Conservation (phyloP, 1,140 invertebrate species). For the Lerema accius region DNA sequence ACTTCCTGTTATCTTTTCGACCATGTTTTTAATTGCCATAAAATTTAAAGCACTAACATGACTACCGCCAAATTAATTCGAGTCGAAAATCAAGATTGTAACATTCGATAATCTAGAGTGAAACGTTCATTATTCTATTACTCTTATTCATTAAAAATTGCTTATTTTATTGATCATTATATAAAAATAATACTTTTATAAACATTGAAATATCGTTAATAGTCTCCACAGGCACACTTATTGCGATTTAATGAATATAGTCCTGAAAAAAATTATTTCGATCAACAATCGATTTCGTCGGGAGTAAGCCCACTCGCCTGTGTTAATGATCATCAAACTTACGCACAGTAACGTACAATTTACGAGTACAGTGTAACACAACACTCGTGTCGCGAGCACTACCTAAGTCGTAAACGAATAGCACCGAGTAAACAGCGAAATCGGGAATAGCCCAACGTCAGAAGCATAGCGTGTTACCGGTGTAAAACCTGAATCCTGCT, state of each 20-base stretch:
- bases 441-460: slow-evolving; percentile 47
- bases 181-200: no score
- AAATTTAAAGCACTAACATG: no score
- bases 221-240: background rate
- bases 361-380: background rate
- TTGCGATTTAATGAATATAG: background rate
- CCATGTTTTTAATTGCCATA: no score
- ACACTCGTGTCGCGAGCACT: background rate
- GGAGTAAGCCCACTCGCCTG: background rate
- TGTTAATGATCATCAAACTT: slow-evolving; percentile 6
- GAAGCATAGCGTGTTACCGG: slow-evolving; percentile 63
- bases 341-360: background rate
- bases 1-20: no score
- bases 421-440: slow-evolving; percentile 72
- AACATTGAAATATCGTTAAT: no score
- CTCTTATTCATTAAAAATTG: background rate
- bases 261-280: background rate
- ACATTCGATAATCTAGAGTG: background rate
- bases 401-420: slow-evolving; percentile 55
- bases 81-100: no score
- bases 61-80: no score
- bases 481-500: no score
- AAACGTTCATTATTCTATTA: slow-evolving; percentile 3
- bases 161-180: no score
- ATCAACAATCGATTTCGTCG: background rate